phyloP scores from a whole-genome alignment of 2,888 invertebrate species.

The Cataglyphis altisquamis region DNA sequence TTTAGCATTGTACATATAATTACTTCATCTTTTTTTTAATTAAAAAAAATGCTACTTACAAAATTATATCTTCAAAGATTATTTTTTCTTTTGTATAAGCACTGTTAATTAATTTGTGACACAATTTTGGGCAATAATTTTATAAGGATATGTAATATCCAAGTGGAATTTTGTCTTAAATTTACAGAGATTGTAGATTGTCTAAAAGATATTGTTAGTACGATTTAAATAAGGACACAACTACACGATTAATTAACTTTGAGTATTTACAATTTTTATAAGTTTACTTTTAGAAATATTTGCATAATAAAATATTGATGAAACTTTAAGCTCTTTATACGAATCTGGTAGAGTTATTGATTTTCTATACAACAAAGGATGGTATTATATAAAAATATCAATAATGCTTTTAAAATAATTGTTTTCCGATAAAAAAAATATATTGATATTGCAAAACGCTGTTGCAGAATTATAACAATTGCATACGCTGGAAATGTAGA shows the following conservation, averaged over 20 bases:
- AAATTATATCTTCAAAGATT: not conserved
- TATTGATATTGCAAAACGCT: slow-evolving; percentile 3
- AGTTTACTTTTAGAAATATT: not conserved
- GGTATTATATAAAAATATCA: not conserved
- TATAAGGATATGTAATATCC: not conserved
- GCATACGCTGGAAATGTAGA: not conserved
- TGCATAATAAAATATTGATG: not conserved
- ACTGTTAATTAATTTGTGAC: not conserved
- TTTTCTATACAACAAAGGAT: not conserved
- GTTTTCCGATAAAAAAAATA: not conserved
- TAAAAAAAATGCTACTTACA: not conserved
- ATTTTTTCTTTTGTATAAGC: not conserved
- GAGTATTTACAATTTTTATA: not conserved
- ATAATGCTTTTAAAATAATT: slow-evolving; percentile 40
- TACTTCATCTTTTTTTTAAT: not conserved
- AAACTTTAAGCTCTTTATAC: not conserved
- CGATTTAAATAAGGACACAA: not conserved
- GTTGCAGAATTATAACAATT: not conserved
- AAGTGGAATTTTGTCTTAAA: not conserved
- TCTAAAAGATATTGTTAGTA: not conserved
- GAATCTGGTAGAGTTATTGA: not conserved
- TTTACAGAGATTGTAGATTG: not conserved
- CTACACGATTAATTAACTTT: not conserved
- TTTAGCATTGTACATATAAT: not conserved
- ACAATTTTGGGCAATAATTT: not conserved